Conservation (phyloP, 1,140 invertebrate species). For the Anastatus disparis region DNA sequence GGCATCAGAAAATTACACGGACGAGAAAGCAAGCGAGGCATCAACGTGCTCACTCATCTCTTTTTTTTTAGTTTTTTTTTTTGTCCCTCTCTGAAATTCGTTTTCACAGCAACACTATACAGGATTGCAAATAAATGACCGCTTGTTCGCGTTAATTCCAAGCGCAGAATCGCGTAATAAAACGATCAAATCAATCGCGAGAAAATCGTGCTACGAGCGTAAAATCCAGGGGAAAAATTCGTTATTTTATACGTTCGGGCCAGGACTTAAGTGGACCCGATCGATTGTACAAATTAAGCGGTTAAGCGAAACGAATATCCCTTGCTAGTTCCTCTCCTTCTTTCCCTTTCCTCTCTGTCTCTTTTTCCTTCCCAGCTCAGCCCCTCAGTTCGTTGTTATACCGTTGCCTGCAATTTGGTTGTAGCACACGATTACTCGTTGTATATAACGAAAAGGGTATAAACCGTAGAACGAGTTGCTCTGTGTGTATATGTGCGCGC, state of each 20-base stretch:
- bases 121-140: neutral
- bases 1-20: too few species aligned
- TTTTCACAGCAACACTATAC: neutral
- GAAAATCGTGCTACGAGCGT: conserved; percentile 7
- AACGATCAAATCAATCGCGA: conserved; percentile 21
- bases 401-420: conserved; percentile 47
- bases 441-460: too few species aligned
- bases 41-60: too few species aligned
- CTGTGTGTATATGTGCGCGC: too few species aligned
- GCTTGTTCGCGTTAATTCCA: neutral
- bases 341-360: conserved; percentile 41
- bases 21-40: too few species aligned
- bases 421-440: conserved; percentile 47
- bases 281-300: conserved; percentile 54
- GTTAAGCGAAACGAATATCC: conserved; percentile 51
- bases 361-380: too few species aligned
- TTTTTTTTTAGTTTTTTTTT: too few species aligned
- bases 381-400: neutral
- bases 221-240: conserved; percentile 43
- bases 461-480: too few species aligned
- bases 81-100: too few species aligned
- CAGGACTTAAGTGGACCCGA: conserved; percentile 45
- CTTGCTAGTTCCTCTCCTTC: conserved; percentile 44
- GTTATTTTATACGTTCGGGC: conserved; percentile 45
- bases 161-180: neutral